phyloP scores from a whole-genome alignment of 2,113 vertebrate species.

The Atractosteus spatula region DNA sequence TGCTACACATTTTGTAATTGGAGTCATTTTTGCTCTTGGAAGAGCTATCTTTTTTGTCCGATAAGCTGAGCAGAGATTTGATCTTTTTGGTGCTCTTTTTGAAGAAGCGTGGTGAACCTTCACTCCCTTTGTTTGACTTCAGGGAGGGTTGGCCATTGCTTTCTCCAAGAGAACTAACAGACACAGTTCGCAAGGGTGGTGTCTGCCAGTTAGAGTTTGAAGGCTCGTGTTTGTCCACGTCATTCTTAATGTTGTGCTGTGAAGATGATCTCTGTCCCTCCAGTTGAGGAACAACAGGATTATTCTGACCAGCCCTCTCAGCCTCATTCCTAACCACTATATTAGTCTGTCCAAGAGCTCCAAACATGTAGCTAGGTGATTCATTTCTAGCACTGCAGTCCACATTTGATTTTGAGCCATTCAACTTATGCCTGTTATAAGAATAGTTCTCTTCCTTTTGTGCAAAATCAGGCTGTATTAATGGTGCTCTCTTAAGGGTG shows the following conservation, averaged over 20 bases:
- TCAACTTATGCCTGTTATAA: constrained; percentile 86
- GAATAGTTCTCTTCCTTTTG: constrained; percentile 62
- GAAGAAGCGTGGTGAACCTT: constrained; percentile 70
- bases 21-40: constrained; percentile 61
- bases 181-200: constrained; percentile 65
- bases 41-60: constrained; percentile 78
- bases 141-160: constrained; percentile 54
- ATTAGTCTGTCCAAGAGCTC: constrained; percentile 61
- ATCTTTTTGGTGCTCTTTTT: constrained; percentile 83
- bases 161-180: constrained; percentile 66
- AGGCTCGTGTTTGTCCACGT: constrained; percentile 31
- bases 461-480: constrained; percentile 40
- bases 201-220: constrained; percentile 45
- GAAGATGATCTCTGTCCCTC: constrained; percentile 63
- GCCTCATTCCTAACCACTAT: constrained; percentile 53
- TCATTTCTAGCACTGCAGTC: constrained; percentile 57
- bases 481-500: constrained; percentile 51
- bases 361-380: constrained; percentile 67
- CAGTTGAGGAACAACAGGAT: constrained; percentile 35
- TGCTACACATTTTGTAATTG: constrained; percentile 72
- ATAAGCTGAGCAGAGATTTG: constrained; percentile 80
- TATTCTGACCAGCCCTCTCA: constrained; percentile 33
- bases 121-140: constrained; percentile 67
- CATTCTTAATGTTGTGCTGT: constrained; percentile 58
- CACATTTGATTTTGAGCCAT: constrained; percentile 71